These are phyloP conservation scores for Glossosoma conforme DNA, from an alignment of 1,140 invertebrate species.

Conservation along the genomic window DNA sequence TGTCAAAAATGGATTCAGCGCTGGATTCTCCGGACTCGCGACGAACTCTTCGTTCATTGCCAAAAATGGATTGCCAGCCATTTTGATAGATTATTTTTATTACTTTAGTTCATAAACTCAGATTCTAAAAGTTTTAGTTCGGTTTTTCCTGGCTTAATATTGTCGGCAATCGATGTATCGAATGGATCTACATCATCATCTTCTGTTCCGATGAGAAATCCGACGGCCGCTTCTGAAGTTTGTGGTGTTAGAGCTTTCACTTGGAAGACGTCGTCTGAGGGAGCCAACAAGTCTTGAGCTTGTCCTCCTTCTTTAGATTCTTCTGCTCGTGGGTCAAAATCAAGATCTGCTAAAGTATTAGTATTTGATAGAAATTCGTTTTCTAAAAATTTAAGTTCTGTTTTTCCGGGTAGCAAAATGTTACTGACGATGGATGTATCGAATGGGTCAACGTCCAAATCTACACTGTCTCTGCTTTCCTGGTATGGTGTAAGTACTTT, in stretches of 20 bases:
- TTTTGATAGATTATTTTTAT: conserved; percentile 33
- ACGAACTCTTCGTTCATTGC: conserved; percentile 62
- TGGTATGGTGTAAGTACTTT: conserved; percentile 55
- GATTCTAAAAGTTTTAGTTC: conserved; percentile 72
- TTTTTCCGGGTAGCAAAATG: conserved; percentile 60
- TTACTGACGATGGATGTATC: conserved; percentile 74
- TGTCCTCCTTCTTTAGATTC: conserved; percentile 34
- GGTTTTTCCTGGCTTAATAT: conserved; percentile 69
- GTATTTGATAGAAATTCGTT: conserved; percentile 54
- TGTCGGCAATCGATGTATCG: conserved; percentile 71
- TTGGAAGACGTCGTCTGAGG: conserved; percentile 58
- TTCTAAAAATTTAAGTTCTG: conserved; percentile 68
- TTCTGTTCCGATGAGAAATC: conserved; percentile 34
- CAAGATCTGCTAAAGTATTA: conserved; percentile 50
- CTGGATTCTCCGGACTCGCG: conserved; percentile 41
- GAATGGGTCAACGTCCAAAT: conserved; percentile 66
- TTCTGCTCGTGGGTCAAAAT: conserved; percentile 54
- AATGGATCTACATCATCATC: conserved; percentile 66
- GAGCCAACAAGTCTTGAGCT: conserved; percentile 49
- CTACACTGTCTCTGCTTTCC: conserved; percentile 36
- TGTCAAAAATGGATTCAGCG: conserved; percentile 70
- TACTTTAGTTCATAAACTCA: conserved; percentile 55
- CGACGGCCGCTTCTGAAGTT: conserved; percentile 34
- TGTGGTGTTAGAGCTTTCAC: conserved; percentile 63
- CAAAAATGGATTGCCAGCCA: conserved; percentile 73